Percentiles rank a stretch among this genome's conserved stretches.
Evolutionary conservation across 2,113 vertebrate species (phyloP).

Genomic region (human): GRCh38 chr15:83158001-83158500

Average conservation of each 20-base stretch:
- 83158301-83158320: conserved; percentile 28
- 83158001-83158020: conserved; percentile 98
- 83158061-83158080: conserved; percentile 17
- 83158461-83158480: not conserved
- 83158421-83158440: not conserved
- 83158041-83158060: conserved; percentile 81
- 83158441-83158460: not conserved
- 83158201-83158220: not conserved
- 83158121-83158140: not conserved
- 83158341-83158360: not conserved
- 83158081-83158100: conserved; percentile 44
- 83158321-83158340: not conserved
- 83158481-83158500: not conserved
- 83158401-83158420: not conserved
- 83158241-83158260: not conserved
- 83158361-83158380: not conserved
- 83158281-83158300: conserved; percentile 4
- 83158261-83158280: not conserved
- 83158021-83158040: conserved; percentile 98
- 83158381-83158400: not conserved
- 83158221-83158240: not conserved
- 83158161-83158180: not conserved
- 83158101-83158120: not conserved
- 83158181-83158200: conserved; percentile 3
- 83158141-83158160: not conserved